Conservation (phyloP, 2,113 vertebrate genomes). For the Pithys albifrons region DNA sequence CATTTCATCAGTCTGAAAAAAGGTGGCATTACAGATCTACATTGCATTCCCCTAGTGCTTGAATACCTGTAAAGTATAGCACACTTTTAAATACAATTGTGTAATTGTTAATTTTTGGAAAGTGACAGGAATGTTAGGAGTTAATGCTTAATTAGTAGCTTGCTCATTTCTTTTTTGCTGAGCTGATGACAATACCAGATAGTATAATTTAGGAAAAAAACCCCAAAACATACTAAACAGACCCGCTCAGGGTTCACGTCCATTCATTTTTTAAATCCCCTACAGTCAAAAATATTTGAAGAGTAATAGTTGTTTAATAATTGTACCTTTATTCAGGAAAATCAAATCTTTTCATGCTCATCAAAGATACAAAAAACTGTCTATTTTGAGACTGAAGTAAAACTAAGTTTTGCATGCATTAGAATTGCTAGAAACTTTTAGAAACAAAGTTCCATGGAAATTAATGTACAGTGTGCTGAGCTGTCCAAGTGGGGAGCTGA, state of each 20-base stretch:
- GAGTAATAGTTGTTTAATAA: background rate
- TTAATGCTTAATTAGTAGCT: background rate
- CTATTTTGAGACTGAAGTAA: background rate
- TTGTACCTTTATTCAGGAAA: background rate
- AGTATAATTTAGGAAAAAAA: background rate
- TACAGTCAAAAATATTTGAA: background rate
- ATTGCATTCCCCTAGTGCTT: conserved; percentile 5
- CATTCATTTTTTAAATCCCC: background rate
- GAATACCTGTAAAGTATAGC: conserved; percentile 31
- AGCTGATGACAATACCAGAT: background rate
- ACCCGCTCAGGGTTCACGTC: background rate
- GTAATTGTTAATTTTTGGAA: background rate
- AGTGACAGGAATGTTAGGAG: background rate
- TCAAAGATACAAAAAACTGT: background rate
- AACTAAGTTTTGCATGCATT: background rate
- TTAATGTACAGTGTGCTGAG: background rate
- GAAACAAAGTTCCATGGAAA: background rate
- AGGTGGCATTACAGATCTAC: conserved; percentile 73
- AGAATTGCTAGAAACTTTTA: background rate
- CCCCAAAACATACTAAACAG: background rate
- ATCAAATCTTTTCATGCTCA: background rate
- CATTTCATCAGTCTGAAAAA: conserved; percentile 69
- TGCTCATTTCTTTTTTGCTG: background rate
- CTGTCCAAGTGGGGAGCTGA: background rate
- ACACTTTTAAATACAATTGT: background rate